These are phyloP conservation scores for Gobio gobio DNA, from an alignment of 2,113 vertebrate species.

Conservation along the genomic window DNA sequence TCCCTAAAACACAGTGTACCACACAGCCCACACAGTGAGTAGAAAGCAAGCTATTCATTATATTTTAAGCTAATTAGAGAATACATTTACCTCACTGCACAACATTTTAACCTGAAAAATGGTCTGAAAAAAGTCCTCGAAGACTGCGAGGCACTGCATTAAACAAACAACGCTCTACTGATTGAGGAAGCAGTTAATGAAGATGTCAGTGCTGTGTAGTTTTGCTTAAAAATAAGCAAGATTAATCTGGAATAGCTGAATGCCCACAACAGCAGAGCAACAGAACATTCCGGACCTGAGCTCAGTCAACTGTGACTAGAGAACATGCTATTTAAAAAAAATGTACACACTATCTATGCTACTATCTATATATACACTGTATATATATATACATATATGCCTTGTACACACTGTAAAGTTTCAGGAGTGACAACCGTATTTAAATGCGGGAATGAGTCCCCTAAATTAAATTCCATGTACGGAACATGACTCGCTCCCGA, in stretches of 20 bases:
- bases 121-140: neutral
- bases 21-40: neutral
- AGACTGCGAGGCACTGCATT: neutral
- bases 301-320: neutral
- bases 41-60: slow-evolving; percentile 9
- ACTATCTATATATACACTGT: no score
- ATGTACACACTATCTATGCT: no score
- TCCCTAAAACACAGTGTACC: neutral
- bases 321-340: neutral
- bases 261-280: neutral
- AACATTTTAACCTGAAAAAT: neutral
- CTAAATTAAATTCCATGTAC: no score
- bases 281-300: neutral
- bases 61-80: neutral
- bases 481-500: no score
- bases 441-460: no score
- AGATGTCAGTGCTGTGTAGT: neutral
- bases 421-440: no score
- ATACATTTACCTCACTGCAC: neutral
- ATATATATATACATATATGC: no score
- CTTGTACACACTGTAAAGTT: no score
- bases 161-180: slow-evolving; percentile 11
- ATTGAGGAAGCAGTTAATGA: slow-evolving; percentile 29
- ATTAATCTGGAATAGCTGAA: neutral
- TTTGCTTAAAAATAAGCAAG: neutral